Percentiles rank a stretch among this genome's conserved stretches.
These are phyloP conservation scores for Pagrus major DNA, from an alignment of 2,113 vertebrate species.

Conservation along the genomic window DNA sequence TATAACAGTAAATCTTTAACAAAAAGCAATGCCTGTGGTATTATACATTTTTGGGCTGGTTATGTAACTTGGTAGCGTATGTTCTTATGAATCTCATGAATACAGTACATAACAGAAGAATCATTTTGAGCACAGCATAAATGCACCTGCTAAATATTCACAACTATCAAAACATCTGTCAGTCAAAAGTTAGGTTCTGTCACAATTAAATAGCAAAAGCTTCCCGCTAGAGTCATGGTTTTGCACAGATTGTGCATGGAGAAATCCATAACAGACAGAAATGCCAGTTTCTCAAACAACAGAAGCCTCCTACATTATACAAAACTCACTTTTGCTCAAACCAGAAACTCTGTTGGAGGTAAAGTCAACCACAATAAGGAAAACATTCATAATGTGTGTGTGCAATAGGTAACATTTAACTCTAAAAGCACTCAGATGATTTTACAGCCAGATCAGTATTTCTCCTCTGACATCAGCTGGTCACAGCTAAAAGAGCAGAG, in stretches of 20 bases:
- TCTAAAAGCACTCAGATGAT: constrained; percentile 14
- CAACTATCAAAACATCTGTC: not conserved
- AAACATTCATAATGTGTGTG: not conserved
- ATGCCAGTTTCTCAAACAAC: not conserved
- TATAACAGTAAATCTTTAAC: not conserved
- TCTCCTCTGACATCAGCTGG: constrained; percentile 24
- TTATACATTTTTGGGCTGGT: not conserved
- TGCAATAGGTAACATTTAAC: not conserved
- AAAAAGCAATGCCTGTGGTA: not conserved
- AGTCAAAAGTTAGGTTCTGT: not conserved
- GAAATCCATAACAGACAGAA: not conserved
- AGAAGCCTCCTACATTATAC: not conserved
- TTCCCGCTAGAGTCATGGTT: not conserved
- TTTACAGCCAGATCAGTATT: constrained; percentile 10
- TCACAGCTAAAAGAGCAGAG: constrained; percentile 36
- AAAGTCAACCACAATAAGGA: too few relatives aligned
- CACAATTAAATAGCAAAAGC: not conserved
- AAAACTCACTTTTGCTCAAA: not conserved
- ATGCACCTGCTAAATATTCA: not conserved
- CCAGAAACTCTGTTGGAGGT: not conserved
- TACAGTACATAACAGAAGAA: not conserved
- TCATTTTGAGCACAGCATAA: not conserved
- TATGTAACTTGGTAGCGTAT: not conserved
- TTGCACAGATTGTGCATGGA: not conserved
- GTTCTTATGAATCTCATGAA: not conserved